Percentiles rank a stretch among this genome's conserved stretches.
Conservation (phyloP, 1,140 invertebrate species). For the Aculops lycopersici region DNA sequence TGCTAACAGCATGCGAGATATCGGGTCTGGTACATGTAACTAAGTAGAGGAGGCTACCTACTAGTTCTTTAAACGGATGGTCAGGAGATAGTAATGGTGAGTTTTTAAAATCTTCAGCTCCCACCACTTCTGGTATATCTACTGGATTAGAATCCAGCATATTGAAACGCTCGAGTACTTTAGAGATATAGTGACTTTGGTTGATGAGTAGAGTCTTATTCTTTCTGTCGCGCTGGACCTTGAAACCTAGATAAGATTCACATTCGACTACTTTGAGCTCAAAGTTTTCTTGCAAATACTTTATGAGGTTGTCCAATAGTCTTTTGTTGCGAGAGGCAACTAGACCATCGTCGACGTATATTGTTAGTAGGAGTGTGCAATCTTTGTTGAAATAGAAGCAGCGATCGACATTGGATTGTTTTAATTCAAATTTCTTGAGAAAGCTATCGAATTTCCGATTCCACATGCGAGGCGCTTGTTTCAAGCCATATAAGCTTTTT, state of each 20-base stretch:
- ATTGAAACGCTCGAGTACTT: conserved; percentile 9
- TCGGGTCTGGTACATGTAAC: conserved; percentile 17
- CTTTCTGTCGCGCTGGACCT: conserved; percentile 2
- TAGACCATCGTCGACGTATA: conserved; percentile 20
- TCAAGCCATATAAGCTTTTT: conserved; percentile 11
- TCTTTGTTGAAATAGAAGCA: not conserved
- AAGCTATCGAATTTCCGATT: conserved; percentile 1
- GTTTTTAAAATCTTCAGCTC: conserved; percentile 3
- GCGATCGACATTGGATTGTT: not conserved
- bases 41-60: conserved; percentile 16
- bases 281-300: conserved; percentile 7
- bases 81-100: not conserved
- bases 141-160: conserved; percentile 12
- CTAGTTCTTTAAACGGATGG: conserved; percentile 9
- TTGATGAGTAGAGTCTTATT: conserved; percentile 1
- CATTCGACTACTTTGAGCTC: conserved; percentile 8
- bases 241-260: not conserved
- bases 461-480: conserved; percentile 10
- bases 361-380: not conserved
- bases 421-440: not conserved
- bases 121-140: conserved; percentile 12
- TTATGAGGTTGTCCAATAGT: not conserved
- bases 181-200: not conserved
- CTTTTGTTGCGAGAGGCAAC: conserved; percentile 10
- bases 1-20: conserved; percentile 17